Evolutionary conservation across 1,140 invertebrate species (phyloP).

Genomic region (Zaprionus davidi): DNA sequence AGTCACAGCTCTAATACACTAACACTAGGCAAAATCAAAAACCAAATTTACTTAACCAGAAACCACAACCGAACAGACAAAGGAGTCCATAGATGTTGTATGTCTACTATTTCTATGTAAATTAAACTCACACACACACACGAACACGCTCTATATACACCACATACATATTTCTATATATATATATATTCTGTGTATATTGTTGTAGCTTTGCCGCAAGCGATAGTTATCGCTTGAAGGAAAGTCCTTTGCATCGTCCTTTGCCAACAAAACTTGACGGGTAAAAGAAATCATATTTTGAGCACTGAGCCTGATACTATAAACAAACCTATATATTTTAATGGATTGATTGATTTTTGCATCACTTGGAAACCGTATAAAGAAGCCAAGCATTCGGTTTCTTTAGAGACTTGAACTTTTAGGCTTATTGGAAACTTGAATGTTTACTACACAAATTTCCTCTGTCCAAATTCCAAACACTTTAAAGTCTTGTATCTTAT

Average conservation of each 20-base stretch:
- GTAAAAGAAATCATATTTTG: constrained; percentile 82
- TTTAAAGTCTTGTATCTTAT: constrained; percentile 29
- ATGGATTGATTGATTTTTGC: constrained; percentile 66
- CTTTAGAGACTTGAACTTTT: constrained; percentile 54
- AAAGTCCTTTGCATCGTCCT: constrained; percentile 83
- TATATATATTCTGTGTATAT: constrained; percentile 77
- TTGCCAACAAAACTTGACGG: constrained; percentile 84
- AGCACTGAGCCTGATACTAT: constrained; percentile 70
- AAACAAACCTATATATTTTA: constrained; percentile 36
- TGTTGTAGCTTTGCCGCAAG: constrained; percentile 82
- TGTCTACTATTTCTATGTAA: constrained; percentile 54
- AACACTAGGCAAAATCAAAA: constrained; percentile 45
- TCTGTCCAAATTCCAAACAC: constrained; percentile 21
- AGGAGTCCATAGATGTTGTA: constrained; percentile 70
- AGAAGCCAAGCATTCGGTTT: constrained; percentile 52
- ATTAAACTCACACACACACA: constrained; percentile 21
- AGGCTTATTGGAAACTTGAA: constrained; percentile 53
- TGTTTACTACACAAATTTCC: constrained; percentile 20
- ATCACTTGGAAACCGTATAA: constrained; percentile 48
- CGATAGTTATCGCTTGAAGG: constrained; percentile 81
- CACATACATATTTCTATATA: constrained; percentile 51
- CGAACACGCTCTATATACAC: constrained; percentile 40
- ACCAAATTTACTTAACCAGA: constrained; percentile 66
- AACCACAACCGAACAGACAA: constrained; percentile 20
- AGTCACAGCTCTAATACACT: constrained; percentile 55